Conservation (phyloP, 2,113 vertebrate species). For the Toxotes chatareus region DNA sequence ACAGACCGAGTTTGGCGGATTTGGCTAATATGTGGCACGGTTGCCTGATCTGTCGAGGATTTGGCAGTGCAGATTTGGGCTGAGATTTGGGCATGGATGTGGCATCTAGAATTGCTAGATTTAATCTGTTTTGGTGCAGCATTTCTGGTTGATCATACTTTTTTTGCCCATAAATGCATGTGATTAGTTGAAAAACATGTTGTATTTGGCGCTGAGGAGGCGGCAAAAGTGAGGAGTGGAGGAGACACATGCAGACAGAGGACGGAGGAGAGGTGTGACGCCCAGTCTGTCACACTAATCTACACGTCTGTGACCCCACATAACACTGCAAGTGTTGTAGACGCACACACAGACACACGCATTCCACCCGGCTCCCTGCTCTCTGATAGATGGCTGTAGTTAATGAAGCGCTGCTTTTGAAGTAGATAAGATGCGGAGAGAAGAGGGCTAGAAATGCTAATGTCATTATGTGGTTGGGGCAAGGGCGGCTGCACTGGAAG, state of each 20-base stretch:
- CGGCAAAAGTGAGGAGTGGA: slow-evolving; percentile 40
- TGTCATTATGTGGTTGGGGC: slow-evolving; percentile 61
- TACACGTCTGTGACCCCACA: slow-evolving; percentile 61
- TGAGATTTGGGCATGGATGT: slow-evolving; percentile 21
- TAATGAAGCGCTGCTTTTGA: slow-evolving; percentile 77
- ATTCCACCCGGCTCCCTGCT: slow-evolving; percentile 56
- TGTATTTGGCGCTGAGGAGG: slow-evolving; percentile 22
- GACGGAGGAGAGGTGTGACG: slow-evolving; percentile 58
- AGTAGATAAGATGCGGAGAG: slow-evolving; percentile 72
- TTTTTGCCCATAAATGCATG: too few relatives aligned
- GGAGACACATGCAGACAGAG: slow-evolving; percentile 44
- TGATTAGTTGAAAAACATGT: background rate
- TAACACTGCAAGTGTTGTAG: slow-evolving; percentile 38
- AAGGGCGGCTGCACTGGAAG: slow-evolving; percentile 42
- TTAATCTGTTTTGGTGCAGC: background rate
- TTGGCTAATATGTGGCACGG: background rate
- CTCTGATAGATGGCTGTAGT: slow-evolving; percentile 68
- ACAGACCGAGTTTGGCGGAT: background rate
- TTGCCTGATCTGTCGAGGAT: background rate
- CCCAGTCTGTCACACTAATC: slow-evolving; percentile 70
- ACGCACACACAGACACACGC: slow-evolving; percentile 48
- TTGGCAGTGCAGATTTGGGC: background rate
- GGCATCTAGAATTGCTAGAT: slow-evolving; percentile 17
- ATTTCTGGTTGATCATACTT: background rate
- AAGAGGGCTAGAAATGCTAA: slow-evolving; percentile 64